These are phyloP conservation scores for Campylorhamphus procurvoides DNA, from an alignment of 2,113 vertebrate genomes.

Conservation along the genomic window DNA sequence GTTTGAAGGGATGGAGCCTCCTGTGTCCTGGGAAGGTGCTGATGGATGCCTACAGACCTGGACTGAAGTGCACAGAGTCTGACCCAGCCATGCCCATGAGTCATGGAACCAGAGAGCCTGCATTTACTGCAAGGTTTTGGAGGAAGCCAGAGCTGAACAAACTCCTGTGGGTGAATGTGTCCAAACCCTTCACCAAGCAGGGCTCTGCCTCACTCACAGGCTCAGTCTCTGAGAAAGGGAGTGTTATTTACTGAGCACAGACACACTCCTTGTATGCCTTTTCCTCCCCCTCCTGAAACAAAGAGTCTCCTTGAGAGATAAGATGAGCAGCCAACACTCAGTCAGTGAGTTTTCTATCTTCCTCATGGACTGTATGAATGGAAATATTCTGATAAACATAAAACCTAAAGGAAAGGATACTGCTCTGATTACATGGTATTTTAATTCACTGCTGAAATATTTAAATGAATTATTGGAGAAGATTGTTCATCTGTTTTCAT, in stretches of 20 bases:
- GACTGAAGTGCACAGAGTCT: background rate
- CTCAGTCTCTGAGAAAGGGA: background rate
- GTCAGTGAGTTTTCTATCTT: background rate
- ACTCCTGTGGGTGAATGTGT: background rate
- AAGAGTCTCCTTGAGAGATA: background rate
- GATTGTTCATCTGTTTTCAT: background rate
- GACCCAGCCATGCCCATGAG: background rate
- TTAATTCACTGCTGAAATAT: background rate
- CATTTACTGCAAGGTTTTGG: background rate
- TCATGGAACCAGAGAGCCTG: background rate
- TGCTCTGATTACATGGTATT: background rate
- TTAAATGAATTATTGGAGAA: background rate
- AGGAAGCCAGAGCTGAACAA: background rate
- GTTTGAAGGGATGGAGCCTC: background rate
- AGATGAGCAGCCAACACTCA: background rate
- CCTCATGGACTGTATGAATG: background rate
- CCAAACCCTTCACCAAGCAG: background rate
- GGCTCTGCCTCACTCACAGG: background rate
- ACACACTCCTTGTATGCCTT: background rate
- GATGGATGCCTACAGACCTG: background rate
- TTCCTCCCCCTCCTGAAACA: fast-evolving
- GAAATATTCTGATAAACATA: background rate
- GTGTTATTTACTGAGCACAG: background rate
- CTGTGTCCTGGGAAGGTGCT: background rate
- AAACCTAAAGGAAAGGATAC: background rate